Base-by-base conservation (phyloP, 2,888 invertebrate genomes). In the Trissolcus brochymenae region DNA sequence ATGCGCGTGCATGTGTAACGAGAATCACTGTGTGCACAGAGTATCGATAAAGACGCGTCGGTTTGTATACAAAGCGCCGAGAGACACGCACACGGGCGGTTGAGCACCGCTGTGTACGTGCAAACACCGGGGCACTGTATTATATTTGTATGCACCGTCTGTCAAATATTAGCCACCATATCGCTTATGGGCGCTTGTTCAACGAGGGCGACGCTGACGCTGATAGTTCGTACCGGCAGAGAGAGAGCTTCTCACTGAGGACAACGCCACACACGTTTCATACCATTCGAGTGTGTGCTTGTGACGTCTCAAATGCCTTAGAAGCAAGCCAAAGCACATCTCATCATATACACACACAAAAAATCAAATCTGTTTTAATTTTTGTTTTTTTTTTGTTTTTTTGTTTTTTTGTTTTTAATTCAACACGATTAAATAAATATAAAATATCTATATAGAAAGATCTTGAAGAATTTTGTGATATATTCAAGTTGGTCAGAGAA, bases 131-230 rank as follows among this genome's bases (percentile, higher is more conserved):
- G 72, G 70, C 51, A 84, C 85, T 84, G 84, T 84, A 86, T 87
- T 84, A 87, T 85, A 84, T 87, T 87, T 87, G 87, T 87, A 82
- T 87, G 85, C 87, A 85, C 83, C 84, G 85, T 82, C 85, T 82
- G 82, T 85, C 85, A 88, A 88, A 88, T 88, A 88, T 88, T 88
- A 86, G 88, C 88, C 85, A 86, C 85, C 86, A 87, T 87, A 88
- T 88, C 88, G 88, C 87, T 87, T 87, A 86, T 86, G 85, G 85
- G 86, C 85, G 87, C 86, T 86, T 85, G 86, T 84, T 82, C 85
- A 85, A 84, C 82, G 86, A 83, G 83, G 81, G 83, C 80, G 83
- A 83, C 80, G 84, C 60, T 76, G 68, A 82, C 62, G 65, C 64
- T 51, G 72, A 76, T 73, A 68, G 76, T 70, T 78, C 70, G 53